Percentiles rank a stretch among this genome's conserved stretches.
phyloP scores from a whole-genome alignment of 1,140 invertebrate species.

The Drosophila lini region DNA sequence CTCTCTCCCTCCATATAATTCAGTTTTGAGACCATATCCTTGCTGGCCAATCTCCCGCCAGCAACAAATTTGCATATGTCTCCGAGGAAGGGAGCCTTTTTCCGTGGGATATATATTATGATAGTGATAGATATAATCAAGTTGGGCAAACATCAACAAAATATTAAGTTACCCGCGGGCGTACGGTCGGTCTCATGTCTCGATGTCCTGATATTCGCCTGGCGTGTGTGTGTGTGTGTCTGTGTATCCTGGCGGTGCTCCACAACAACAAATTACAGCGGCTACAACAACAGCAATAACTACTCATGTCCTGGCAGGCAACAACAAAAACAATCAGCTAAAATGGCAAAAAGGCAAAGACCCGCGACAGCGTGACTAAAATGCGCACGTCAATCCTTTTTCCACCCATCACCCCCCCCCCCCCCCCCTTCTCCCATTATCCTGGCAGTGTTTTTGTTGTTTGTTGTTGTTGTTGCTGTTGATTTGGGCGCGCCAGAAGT shows the following conservation, averaged over 20 bases:
- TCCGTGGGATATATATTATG: conserved; percentile 39
- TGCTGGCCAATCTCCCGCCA: conserved; percentile 12
- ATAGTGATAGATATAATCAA: conserved; percentile 77
- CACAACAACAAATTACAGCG: conserved; percentile 15
- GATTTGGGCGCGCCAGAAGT: conserved; percentile 59
- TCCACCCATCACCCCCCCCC: background rate
- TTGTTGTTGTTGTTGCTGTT: conserved; percentile 30
- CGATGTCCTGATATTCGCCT: conserved; percentile 29
- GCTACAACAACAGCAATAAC: conserved; percentile 19
- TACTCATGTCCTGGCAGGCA: conserved; percentile 5
- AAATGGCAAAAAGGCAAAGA: conserved; percentile 70
- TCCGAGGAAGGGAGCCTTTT: background rate
- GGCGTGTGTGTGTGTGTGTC: conserved; percentile 2
- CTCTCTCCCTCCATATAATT: conserved; percentile 13
- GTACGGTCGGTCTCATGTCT: conserved; percentile 6
- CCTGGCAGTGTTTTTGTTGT: conserved; percentile 27
- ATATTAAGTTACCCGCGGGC: conserved; percentile 70
- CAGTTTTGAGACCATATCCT: conserved; percentile 29
- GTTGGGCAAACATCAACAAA: conserved; percentile 77
- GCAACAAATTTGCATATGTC: conserved; percentile 42
- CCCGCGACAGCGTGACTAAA: conserved; percentile 72
- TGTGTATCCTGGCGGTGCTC: conserved; percentile 16
- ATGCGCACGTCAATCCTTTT: conserved; percentile 75
- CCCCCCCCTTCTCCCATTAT: conserved; percentile 2
- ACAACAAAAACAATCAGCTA: conserved; percentile 72